Evolutionary conservation across 1,140 invertebrate species (phyloP), one percentile per base, ranked within the genome.

Genomic region (Apis mellifera): DNA sequence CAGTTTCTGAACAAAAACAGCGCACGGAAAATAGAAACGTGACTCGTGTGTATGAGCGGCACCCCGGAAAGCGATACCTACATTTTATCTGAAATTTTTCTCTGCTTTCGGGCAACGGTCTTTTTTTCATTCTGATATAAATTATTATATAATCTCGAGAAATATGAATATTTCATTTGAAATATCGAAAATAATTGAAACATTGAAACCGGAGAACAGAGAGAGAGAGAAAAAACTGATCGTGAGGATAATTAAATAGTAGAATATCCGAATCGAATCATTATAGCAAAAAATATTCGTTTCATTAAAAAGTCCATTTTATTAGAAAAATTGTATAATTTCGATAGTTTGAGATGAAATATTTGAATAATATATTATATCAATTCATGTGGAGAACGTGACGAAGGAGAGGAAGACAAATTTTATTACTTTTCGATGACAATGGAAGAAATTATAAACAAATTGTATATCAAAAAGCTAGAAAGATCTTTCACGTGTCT

Each of bases 11-110:
- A 23, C 48, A 69, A 69, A 69, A 69, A 69, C 66, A 69, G 50
- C 48, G 66, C 66, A 17, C 12, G 48, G 66, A 23, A 69, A 69
- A 50, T 50, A 69, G 66, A 69, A 69, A 69, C 66, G 66, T 69
- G 66, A 69, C 66, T 69, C 66, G 48, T 69, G 66, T 69, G 66
- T 69, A 23, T 11, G 66, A 69, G 17, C 62, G 21, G 42, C 66
- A 23, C 13, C 8, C n/a, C 48, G 13, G n/a, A 21, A 17, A 69
- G 42, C 66, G 66, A 69, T 69, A 52, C 48, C 42, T 48, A 48
- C 66, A 23, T 69, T 69, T 69, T 69, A 69, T 52, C 66, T 52
- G 21, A 15, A 9, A 69, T 69, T 50, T 69, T 69, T 69, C 66
- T 50, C 48, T 17, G 48, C n/a, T 69, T 52, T 15, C 32, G 4